Conservation (phyloP, 2,797 vertebrate genomes). For the Podarcis lilfordi region DNA sequence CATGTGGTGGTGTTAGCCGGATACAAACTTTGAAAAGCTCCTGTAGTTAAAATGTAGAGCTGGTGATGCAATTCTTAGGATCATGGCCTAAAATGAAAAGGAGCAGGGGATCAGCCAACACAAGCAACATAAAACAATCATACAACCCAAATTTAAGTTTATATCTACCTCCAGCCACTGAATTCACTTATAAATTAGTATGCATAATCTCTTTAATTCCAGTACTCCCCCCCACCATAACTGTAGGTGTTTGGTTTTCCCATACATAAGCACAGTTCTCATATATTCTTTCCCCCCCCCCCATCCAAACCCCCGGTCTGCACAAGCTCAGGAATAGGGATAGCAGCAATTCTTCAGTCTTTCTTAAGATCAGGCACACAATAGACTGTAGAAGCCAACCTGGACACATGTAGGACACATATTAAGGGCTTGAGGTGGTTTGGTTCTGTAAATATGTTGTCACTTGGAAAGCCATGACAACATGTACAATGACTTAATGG, state of each 20-base stretch:
- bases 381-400: conserved; percentile 54
- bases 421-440: conserved; percentile 27
- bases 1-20: background rate
- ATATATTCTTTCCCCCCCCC: too few relatives aligned
- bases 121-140: background rate
- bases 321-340: conserved; percentile 10
- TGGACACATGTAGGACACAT: conserved; percentile 41
- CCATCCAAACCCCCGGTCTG: background rate
- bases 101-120: background rate
- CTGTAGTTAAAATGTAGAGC: background rate
- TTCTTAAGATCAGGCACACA: conserved; percentile 2
- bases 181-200: background rate
- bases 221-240: background rate
- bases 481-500: conserved; percentile 20
- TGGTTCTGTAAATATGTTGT: conserved; percentile 18
- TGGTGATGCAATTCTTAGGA: background rate
- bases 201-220: background rate
- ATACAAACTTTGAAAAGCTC: background rate
- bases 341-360: conserved; percentile 30
- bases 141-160: background rate
- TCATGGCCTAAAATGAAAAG: conserved; percentile 11
- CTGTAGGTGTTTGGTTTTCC: background rate
- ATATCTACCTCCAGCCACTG: background rate
- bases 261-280: too few relatives aligned
- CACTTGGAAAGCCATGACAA: conserved; percentile 35